Evolutionary conservation across 2,888 invertebrate species (phyloP).

Genomic region (Sphecodes monilicornis): DNA sequence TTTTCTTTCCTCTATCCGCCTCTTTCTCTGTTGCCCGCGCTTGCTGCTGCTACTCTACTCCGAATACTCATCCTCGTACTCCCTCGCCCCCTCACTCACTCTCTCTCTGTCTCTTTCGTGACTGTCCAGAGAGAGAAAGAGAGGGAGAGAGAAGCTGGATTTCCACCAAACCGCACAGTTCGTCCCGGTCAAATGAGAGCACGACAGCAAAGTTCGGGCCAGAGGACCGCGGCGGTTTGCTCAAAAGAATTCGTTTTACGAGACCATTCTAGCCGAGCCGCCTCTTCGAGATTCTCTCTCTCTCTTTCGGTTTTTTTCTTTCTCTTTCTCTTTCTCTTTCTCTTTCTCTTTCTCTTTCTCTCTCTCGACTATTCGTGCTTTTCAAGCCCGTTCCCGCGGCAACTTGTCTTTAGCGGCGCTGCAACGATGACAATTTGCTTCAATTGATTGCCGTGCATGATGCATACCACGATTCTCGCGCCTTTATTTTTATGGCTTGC

Average conservation of each 20-base stretch:
- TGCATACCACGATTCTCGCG: not conserved
- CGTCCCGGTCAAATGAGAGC: conserved; percentile 62
- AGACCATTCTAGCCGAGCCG: conserved; percentile 28
- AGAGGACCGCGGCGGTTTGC: conserved; percentile 49
- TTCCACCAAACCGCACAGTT: conserved; percentile 41
- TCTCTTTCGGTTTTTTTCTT: not conserved
- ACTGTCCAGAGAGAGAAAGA: not conserved
- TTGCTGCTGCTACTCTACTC: not conserved
- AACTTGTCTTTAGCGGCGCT: not conserved
- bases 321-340: not conserved
- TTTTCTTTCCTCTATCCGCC: conserved; percentile 56
- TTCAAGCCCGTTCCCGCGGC: not conserved
- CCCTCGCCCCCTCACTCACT: not conserved
- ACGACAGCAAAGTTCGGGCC: conserved; percentile 54
- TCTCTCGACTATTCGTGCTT: not conserved
- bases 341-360: not conserved
- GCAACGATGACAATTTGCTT: conserved; percentile 15
- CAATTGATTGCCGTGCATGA: conserved; percentile 14
- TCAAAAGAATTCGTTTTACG: conserved; percentile 58
- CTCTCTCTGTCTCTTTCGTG: not conserved
- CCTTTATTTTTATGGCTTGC: conserved; percentile 1
- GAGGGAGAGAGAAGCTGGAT: not conserved
- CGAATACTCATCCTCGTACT: not conserved
- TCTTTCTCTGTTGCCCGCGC: not conserved
- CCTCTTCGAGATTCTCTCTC: conserved; percentile 12